A percentile compares a stretch with the other conserved stretches of the same genome.
These are phyloP conservation scores for Esox lucius DNA, from an alignment of 2,797 vertebrate genomes.

Conservation along the genomic window DNA sequence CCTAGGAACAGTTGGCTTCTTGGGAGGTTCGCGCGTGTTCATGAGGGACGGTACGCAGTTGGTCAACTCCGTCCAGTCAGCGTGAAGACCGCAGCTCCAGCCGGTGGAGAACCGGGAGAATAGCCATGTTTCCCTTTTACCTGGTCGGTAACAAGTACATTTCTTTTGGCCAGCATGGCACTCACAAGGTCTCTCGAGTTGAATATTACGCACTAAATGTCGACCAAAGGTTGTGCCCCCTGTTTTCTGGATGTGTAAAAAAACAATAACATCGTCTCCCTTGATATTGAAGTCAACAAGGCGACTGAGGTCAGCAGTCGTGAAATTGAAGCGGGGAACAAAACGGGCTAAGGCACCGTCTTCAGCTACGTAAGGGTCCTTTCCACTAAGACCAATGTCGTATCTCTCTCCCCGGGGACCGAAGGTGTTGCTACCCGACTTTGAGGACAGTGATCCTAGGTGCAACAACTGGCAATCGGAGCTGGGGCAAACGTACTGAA, in stretches of 20 bases:
- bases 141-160: constrained; percentile 90
- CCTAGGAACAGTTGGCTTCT: constrained; percentile 54
- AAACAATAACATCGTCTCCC: constrained; percentile 92
- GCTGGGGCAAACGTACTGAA: constrained; percentile 94
- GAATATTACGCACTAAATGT: constrained; percentile 93
- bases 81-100: constrained; percentile 96
- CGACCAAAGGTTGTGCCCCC: constrained; percentile 95
- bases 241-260: constrained; percentile 96
- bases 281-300: constrained; percentile 90
- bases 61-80: constrained; percentile 96
- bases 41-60: constrained; percentile 90
- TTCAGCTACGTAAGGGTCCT: constrained; percentile 89
- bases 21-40: constrained; percentile 73
- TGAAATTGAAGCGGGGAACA: constrained; percentile 89
- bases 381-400: constrained; percentile 45
- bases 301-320: constrained; percentile 79
- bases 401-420: constrained; percentile 28
- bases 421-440: constrained; percentile 31
- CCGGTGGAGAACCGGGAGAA: constrained; percentile 97
- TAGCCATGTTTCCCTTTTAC: constrained; percentile 92
- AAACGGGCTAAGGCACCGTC: constrained; percentile 87
- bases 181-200: constrained; percentile 92
- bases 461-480: constrained; percentile 88
- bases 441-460: constrained; percentile 72
- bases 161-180: constrained; percentile 95